phyloP scores from a whole-genome alignment of 2,888 invertebrate genomes.

The Argyra leucocephala region DNA sequence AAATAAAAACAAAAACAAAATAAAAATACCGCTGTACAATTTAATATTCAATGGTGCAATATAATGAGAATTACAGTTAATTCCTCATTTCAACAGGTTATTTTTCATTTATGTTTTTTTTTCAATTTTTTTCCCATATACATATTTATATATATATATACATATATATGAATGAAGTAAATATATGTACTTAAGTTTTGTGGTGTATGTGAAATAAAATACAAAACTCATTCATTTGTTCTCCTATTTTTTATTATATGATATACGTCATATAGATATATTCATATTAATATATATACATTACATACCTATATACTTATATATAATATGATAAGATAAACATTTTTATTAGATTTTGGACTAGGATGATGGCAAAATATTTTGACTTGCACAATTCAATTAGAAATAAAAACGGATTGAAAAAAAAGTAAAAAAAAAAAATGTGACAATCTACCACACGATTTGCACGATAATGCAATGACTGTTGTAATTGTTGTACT shows the following conservation, averaged over 20 bases:
- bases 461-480: not conserved
- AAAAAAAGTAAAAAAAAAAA: not conserved
- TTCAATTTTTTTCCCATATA: not conserved
- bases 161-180: not conserved
- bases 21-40: not conserved
- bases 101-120: not conserved
- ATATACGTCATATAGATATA: not conserved
- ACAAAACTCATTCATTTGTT: too few species aligned
- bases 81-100: conserved; percentile 1
- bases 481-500: not conserved
- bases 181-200: not conserved
- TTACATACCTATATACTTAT: not conserved
- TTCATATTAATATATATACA: not conserved
- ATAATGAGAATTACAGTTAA: conserved; percentile 6
- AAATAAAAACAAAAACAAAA: not conserved
- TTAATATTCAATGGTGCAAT: not conserved
- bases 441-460: not conserved
- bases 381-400: conserved; percentile 6
- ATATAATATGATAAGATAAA: not conserved
- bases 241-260: too few species aligned
- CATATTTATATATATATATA: not conserved
- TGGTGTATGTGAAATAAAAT: not conserved
- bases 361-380: not conserved
- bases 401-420: not conserved
- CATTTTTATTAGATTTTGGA: not conserved